These are phyloP conservation scores for Trachymyrmex cornetzi DNA, from an alignment of 1,140 invertebrate genomes.

Conservation along the genomic window DNA sequence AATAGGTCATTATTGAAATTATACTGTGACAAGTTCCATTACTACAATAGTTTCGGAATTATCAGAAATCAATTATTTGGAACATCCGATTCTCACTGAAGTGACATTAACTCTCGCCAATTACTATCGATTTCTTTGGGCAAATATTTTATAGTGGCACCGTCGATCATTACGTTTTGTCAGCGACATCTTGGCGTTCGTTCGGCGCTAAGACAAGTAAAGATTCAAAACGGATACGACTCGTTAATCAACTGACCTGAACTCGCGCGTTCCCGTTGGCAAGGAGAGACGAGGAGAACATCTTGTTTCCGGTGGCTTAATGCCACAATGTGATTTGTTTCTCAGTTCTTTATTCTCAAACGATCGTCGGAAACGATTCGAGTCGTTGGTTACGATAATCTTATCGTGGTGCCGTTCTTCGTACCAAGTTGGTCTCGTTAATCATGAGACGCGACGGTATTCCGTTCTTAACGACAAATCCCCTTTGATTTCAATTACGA, in stretches of 20 bases:
- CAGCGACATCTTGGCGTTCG: background rate
- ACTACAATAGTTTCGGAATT: background rate
- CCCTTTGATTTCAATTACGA: conserved; percentile 31
- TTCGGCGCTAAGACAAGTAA: conserved; percentile 20
- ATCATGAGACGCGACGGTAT: background rate
- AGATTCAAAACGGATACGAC: conserved; percentile 42
- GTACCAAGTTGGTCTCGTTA: conserved; percentile 2
- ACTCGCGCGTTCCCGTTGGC: conserved; percentile 59
- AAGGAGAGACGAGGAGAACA: conserved; percentile 22
- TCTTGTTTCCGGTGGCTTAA: conserved; percentile 73
- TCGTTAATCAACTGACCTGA: conserved; percentile 59
- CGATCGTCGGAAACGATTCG: conserved; percentile 68
- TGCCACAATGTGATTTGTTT: conserved; percentile 57
- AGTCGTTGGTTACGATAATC: conserved; percentile 71
- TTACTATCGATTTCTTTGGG: background rate
- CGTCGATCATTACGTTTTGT: conserved; percentile 5
- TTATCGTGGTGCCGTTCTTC: conserved; percentile 57
- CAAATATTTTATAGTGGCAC: conserved; percentile 1
- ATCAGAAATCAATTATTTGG: conserved; percentile 12
- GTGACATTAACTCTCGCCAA: background rate
- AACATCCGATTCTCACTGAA: background rate
- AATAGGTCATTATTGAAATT: conserved; percentile 16
- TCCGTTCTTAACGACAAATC: conserved; percentile 4
- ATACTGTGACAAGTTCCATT: background rate
- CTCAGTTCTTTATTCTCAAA: conserved; percentile 59